These are phyloP conservation scores for Drosophila auraria DNA, from an alignment of 1,140 invertebrate species.

Conservation along the genomic window DNA sequence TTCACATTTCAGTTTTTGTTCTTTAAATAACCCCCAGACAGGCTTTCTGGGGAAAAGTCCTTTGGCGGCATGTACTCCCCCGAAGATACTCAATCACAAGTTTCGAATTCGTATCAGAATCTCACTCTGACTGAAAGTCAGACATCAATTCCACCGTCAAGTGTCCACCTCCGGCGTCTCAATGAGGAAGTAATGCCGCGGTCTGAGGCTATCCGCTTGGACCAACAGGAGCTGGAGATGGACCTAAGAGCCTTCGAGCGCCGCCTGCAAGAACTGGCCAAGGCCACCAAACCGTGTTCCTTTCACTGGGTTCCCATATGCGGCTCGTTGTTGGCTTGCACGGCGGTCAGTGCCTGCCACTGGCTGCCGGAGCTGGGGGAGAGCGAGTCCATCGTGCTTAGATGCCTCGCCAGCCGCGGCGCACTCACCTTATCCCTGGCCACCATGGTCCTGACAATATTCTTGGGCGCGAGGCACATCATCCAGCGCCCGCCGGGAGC, in stretches of 20 bases:
- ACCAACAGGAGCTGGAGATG: background rate
- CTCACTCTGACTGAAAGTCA: background rate
- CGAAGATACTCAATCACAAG: background rate
- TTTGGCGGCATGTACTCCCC: background rate
- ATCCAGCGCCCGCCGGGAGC: background rate
- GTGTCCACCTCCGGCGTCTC: background rate
- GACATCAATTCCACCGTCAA: background rate
- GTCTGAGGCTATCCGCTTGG: no score
- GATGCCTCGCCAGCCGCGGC: background rate
- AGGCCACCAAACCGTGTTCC: background rate
- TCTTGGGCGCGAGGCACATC: background rate
- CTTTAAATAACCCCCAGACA: background rate
- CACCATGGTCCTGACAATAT: background rate
- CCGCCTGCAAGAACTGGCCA: background rate
- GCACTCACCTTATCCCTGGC: conserved; percentile 5
- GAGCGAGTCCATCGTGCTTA: background rate
- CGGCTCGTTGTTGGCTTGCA: background rate
- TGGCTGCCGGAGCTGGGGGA: background rate
- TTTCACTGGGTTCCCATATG: background rate
- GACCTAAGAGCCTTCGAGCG: background rate
- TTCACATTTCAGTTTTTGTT: no score
- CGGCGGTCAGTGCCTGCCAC: conserved; percentile 4
- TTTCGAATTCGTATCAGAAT: background rate
- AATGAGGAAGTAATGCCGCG: background rate
- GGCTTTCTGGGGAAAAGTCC: background rate